Conservation (phyloP, 2,113 vertebrate species). For the Mungos mungo region DNA sequence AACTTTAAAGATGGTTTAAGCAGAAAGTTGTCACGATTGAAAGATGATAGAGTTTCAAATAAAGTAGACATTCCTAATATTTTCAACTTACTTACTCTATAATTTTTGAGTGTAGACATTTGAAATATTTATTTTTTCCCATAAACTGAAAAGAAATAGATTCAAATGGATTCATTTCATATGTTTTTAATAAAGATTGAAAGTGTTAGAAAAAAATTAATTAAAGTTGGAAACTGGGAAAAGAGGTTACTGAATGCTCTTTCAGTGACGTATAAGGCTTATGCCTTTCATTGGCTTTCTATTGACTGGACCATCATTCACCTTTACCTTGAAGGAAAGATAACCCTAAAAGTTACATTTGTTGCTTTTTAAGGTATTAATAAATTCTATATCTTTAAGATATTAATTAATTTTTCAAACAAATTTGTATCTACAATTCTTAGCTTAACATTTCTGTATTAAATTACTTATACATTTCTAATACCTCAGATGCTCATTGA, state of each 20-base stretch:
- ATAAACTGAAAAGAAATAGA: neutral
- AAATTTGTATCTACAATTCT: neutral
- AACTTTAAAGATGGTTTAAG: neutral
- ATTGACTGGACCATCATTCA: neutral
- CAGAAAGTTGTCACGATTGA: neutral
- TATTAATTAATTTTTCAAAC: neutral
- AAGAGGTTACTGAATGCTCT: neutral
- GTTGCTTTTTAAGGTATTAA: neutral
- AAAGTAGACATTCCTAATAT: neutral
- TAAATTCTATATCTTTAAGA: neutral
- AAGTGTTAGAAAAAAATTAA: neutral
- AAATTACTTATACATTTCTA: neutral
- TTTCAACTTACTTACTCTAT: neutral
- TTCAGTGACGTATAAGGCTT: neutral
- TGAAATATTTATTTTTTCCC: neutral
- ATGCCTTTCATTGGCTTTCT: neutral
- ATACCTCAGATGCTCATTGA: neutral
- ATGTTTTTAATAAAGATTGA: neutral
- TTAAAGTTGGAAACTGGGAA: neutral
- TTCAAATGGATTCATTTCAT: neutral
- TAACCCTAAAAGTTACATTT: neutral
- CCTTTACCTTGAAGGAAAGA: neutral
- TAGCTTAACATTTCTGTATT: neutral
- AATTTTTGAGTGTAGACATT: neutral
- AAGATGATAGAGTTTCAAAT: neutral